Evolutionary conservation across 35 echinoderm and acorn worm genomes (phyloP).

Genomic region (Anneissia japonica): DNA sequence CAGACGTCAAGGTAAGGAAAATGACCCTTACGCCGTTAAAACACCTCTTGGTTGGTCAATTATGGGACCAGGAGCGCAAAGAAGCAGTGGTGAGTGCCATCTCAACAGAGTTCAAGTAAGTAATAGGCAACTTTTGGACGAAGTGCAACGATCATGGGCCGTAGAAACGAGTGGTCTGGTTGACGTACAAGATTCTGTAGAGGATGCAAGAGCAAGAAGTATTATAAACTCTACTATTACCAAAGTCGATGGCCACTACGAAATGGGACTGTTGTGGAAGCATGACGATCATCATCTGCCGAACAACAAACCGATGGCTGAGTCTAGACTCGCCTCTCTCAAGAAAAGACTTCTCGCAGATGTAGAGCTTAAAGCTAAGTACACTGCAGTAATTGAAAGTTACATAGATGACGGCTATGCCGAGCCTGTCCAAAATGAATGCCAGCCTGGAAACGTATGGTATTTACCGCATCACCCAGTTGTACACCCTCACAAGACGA

Average conservation of each 20-base stretch:
- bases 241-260: neutral
- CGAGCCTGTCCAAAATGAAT: neutral
- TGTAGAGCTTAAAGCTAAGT: neutral
- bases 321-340: slow-evolving; percentile 7
- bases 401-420: slow-evolving; percentile 33
- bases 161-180: slow-evolving; percentile 5
- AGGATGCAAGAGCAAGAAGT: slow-evolving; percentile 21
- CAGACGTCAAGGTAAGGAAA: no score
- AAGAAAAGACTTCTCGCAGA: neutral
- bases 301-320: slow-evolving; percentile 18
- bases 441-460: slow-evolving; percentile 9
- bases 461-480: slow-evolving; percentile 36
- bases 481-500: slow-evolving; percentile 25
- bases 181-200: slow-evolving; percentile 17
- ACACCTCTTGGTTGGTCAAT: slow-evolving; percentile 36
- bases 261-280: slow-evolving; percentile 38
- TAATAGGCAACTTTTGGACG: slow-evolving; percentile 14
- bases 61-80: slow-evolving; percentile 29
- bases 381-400: slow-evolving; percentile 8
- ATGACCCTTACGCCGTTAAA: neutral
- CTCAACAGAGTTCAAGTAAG: slow-evolving; percentile 12
- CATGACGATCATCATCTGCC: slow-evolving; percentile 12
- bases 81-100: neutral
- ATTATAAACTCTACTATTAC: slow-evolving; percentile 12
- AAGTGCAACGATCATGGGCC: slow-evolving; percentile 29